phyloP scores from a whole-genome alignment of 2,888 invertebrate species.

The Agrotis segetum region DNA sequence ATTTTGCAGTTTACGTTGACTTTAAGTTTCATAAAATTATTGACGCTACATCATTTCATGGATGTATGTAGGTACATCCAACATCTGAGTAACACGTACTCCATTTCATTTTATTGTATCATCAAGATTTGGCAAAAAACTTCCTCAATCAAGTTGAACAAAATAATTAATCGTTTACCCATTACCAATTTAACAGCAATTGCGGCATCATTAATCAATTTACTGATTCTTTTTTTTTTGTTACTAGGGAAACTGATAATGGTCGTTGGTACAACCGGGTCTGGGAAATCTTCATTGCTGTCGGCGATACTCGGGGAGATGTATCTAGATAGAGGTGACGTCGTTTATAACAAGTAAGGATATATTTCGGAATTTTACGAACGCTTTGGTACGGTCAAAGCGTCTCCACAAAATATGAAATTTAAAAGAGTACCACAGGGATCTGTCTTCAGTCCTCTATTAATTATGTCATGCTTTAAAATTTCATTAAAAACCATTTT shows the following conservation, averaged over 20 bases:
- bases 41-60: no score
- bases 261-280: conserved; percentile 95
- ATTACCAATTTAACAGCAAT: conserved; percentile 9
- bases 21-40: neutral
- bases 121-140: no score
- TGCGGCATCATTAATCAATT: conserved; percentile 6
- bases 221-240: conserved; percentile 7
- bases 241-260: conserved; percentile 92
- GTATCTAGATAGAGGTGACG: conserved; percentile 92
- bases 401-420: no score
- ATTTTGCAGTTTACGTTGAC: neutral
- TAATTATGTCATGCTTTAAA: neutral
- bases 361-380: no score
- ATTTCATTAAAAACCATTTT: neutral
- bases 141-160: neutral
- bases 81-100: no score
- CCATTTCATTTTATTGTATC: no score
- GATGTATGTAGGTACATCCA: no score
- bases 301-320: conserved; percentile 95
- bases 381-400: no score
- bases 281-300: conserved; percentile 95
- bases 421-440: no score
- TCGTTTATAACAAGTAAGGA: conserved; percentile 92
- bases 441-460: conserved; percentile 1
- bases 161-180: neutral